These are phyloP conservation scores for Campopleginae sp. DNA, from an alignment of 2,888 invertebrate species.

Conservation along the genomic window DNA sequence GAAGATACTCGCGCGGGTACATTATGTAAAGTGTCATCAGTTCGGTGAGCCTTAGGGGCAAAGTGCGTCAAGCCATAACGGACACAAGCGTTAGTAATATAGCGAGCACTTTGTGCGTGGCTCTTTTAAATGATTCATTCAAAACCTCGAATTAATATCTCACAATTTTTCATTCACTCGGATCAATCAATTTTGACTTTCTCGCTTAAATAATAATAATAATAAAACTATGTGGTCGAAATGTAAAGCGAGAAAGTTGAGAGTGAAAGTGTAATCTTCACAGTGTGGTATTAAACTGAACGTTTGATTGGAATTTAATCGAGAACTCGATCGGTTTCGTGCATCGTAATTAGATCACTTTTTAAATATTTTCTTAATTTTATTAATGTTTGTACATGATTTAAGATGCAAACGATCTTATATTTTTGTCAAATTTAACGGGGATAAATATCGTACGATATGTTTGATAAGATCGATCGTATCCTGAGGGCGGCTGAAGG, in stretches of 20 bases:
- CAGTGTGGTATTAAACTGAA: constrained; percentile 2
- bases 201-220: not conserved
- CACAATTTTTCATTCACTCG: not conserved
- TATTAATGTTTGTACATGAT: not conserved
- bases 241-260: constrained; percentile 11
- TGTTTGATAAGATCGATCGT: constrained; percentile 38
- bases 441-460: not conserved
- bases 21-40: constrained; percentile 42
- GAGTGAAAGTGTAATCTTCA: constrained; percentile 28
- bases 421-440: not conserved
- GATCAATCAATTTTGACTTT: constrained; percentile 32
- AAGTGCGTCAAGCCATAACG: constrained; percentile 24
- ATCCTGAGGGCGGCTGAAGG: not conserved
- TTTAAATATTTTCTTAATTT: not conserved
- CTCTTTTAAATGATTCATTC: not conserved
- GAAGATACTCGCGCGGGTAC: constrained; percentile 17
- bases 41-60: constrained; percentile 28
- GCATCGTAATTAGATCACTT: not conserved
- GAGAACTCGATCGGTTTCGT: constrained; percentile 19
- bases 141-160: not conserved
- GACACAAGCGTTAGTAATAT: not conserved
- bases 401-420: not conserved
- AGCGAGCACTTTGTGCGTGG: constrained; percentile 15
- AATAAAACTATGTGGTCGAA: not conserved
- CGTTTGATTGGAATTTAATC: constrained; percentile 12